phyloP scores from a whole-genome alignment of 2,797 vertebrate species.

The Cyprinodon diabolis region DNA sequence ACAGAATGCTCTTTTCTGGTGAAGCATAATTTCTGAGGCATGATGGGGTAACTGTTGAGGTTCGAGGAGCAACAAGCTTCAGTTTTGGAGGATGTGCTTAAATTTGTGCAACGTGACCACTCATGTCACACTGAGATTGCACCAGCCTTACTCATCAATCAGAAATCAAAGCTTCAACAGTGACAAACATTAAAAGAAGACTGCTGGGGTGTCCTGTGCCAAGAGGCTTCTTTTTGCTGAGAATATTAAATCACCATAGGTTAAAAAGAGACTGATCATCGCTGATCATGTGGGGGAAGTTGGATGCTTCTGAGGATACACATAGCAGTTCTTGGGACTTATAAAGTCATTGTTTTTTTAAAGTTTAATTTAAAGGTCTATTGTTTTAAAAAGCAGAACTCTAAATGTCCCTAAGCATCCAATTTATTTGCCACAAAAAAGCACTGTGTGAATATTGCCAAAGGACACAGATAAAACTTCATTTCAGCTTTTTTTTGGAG shows the following conservation, averaged over 20 bases:
- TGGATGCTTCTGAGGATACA: conserved; percentile 53
- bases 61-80: conserved; percentile 11
- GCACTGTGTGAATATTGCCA: conserved; percentile 1
- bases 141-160: conserved; percentile 74
- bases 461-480: conserved; percentile 27
- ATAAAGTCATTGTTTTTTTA: conserved; percentile 9
- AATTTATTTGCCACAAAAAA: conserved; percentile 13
- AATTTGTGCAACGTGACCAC: conserved; percentile 58
- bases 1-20: conserved; percentile 8
- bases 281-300: conserved; percentile 53
- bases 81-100: conserved; percentile 38
- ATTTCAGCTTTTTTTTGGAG: neutral
- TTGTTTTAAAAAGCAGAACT: neutral
- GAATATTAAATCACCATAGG: conserved; percentile 69
- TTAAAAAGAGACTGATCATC: conserved; percentile 54
- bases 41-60: conserved; percentile 19
- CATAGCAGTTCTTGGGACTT: conserved; percentile 25
- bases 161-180: conserved; percentile 73
- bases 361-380: neutral
- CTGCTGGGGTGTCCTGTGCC: conserved; percentile 62
- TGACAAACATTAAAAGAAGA: conserved; percentile 70
- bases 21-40: conserved; percentile 10
- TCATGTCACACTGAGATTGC: conserved; percentile 59
- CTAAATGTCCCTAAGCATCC: neutral
- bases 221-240: conserved; percentile 67